Evolutionary conservation across 92 coral and sea anemone species (phyloP), one percentile per base, ranked within the genome.

Genomic region (Zoanthus sociatus): DNA sequence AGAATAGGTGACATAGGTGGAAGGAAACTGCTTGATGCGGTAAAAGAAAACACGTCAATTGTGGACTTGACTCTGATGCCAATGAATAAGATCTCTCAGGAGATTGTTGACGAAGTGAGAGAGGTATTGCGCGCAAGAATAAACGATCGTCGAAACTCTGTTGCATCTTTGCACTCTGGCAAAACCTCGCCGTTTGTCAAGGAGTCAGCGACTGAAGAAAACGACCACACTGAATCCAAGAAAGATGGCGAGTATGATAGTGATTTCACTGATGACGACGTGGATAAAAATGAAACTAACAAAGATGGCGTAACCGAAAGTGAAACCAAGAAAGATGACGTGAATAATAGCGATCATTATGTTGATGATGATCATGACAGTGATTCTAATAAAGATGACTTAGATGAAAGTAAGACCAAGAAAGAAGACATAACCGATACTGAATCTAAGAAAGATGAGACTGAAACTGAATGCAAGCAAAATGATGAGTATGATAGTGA

Each of bases 1-100:
- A 94, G 87, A 82, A 96, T 96, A 72, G 93, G 99, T 16, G 97
- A 97, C 67, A 93, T 91, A 82, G 99, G 99, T 68, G 99, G 94
- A 31, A 84, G 84, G 32, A 89, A 92, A 75, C 79, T 97, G 73
- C 89, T 97, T 30, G 94, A 95, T 55, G 99, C 98, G 31, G 88
- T 95, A 8, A 92, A 90, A 71, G 92, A 82, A 50, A 95, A 97
- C 87, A 87, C 93, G 72, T 90, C 93, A 47, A 74, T 97, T 42
- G 95, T 95, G 50, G 97, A 97, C 81, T 82, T 97, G 44, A 97
- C 99, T 2, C 89, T 97, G 45, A 84, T 95, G 92, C 99, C 99
- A 8, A 93, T 97, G 90, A 97, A 97, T 90, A 90, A 95, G 31
- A 97, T 97, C 86, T 92, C 96, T 18, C 86, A 88, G 67, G 91